Evolutionary conservation across 2,888 invertebrate species (phyloP).

Genomic region (Coleophora deauratella): DNA sequence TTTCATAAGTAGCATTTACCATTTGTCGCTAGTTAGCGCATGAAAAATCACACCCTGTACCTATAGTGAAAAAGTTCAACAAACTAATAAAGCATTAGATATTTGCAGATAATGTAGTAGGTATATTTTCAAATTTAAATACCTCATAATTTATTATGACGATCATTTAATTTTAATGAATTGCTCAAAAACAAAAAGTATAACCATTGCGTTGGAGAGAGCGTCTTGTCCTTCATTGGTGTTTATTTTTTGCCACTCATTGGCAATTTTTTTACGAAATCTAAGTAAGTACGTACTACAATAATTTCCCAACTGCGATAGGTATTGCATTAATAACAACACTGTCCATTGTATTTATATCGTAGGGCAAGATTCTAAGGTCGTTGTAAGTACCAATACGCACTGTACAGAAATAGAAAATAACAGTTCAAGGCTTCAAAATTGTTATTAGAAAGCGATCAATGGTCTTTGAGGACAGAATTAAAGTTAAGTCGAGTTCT

Average conservation of each 20-base stretch:
- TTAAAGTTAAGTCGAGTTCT: constrained; percentile 49
- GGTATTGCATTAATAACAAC: constrained; percentile 2
- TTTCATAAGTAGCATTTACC: too few species aligned
- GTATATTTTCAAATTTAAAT: too few species aligned
- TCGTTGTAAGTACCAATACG: constrained; percentile 18
- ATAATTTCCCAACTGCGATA: constrained; percentile 3
- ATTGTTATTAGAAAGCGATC: constrained; percentile 50
- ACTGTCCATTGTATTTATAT: constrained; percentile 9
- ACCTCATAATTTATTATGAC: too few species aligned
- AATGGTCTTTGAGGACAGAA: constrained; percentile 38
- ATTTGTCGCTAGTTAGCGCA: too few species aligned
- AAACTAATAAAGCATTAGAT: too few species aligned
- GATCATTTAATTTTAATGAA: too few species aligned
- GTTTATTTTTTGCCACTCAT: not conserved
- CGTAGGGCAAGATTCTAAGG: constrained; percentile 21
- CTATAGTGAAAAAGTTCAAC: too few species aligned
- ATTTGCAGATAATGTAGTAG: too few species aligned
- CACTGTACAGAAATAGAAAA: constrained; percentile 30
- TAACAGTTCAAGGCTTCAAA: constrained; percentile 41
- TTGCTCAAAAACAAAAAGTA: too few species aligned
- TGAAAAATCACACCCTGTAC: too few species aligned
- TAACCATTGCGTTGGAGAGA: too few species aligned
- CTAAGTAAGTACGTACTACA: not conserved
- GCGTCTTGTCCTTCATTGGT: not conserved
- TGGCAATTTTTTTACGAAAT: too few species aligned